phyloP scores from a whole-genome alignment of 2,888 invertebrate genomes.

The Tuberolachnus salignus region DNA sequence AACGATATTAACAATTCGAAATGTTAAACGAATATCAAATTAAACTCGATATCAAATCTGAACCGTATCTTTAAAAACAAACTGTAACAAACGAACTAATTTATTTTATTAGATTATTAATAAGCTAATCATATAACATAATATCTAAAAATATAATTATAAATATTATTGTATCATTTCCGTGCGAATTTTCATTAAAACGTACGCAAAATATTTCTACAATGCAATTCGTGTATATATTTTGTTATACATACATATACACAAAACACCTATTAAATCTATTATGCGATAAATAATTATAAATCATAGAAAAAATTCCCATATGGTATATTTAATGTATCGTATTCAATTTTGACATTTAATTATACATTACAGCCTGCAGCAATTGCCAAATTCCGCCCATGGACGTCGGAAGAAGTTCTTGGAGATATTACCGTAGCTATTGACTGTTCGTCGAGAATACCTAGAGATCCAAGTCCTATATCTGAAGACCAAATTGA shows the following conservation, averaged over 20 bases:
- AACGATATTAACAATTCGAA: background rate
- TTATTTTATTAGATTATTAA: too few species aligned
- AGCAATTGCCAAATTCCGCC: conserved; percentile 77
- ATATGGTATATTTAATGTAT: background rate
- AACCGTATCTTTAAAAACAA: background rate
- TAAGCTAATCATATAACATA: too few species aligned
- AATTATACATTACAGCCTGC: conserved; percentile 71
- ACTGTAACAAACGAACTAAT: background rate
- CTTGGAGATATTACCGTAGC: conserved; percentile 81
- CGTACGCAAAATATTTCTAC: too few species aligned
- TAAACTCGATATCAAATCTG: background rate
- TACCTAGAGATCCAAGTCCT: conserved; percentile 61
- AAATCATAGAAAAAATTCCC: background rate
- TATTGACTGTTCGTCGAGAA: conserved; percentile 78
- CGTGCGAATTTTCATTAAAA: too few species aligned
- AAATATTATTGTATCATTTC: too few species aligned
- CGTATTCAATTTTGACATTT: background rate
- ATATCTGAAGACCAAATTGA: conserved; percentile 65
- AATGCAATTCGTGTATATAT: too few species aligned
- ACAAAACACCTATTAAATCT: too few species aligned
- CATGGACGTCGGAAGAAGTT: conserved; percentile 84
- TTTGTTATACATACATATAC: too few species aligned
- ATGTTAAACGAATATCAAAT: background rate
- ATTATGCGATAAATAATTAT: background rate
- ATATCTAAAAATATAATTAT: background rate